Conservation (phyloP, 1,140 invertebrate genomes). For the Cydia pomonella region DNA sequence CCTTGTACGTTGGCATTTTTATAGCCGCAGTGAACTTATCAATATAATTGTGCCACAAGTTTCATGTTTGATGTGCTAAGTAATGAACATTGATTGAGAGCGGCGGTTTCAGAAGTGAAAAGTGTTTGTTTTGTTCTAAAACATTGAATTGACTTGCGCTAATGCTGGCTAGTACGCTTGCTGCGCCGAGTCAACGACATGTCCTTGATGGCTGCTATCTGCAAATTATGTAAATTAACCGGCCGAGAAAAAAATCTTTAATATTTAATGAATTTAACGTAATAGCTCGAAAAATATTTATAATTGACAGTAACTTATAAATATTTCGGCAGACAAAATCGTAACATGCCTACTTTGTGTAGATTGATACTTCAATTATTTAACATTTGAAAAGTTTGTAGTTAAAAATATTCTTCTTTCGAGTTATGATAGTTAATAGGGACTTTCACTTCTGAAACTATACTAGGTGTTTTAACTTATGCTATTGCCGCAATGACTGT, state of each 20-base stretch:
- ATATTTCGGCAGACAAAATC: neutral
- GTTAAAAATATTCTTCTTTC: neutral
- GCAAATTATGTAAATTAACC: neutral
- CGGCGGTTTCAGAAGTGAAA: neutral
- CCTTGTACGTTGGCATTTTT: too few species aligned
- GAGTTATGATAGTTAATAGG: neutral
- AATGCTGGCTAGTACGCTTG: neutral
- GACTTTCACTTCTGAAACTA: constrained; percentile 17
- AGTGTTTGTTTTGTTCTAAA: neutral
- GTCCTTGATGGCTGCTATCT: neutral
- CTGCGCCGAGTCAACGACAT: neutral
- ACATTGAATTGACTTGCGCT: neutral
- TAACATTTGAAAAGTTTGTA: neutral
- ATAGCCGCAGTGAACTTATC: neutral
- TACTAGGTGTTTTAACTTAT: constrained; percentile 22
- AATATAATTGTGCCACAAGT: neutral
- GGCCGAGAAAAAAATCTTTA: neutral
- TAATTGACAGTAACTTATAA: neutral
- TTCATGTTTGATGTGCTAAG: constrained; percentile 2
- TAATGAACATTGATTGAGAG: neutral
- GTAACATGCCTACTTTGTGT: neutral
- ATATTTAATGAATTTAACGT: neutral
- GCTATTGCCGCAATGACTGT: constrained; percentile 18
- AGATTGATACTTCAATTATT: too few species aligned
- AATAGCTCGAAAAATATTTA: neutral